Evolutionary conservation across 2,113 vertebrate species (phyloP), one percentile per base, ranked within the genome.

Genomic region (Seriola aureovittata): DNA sequence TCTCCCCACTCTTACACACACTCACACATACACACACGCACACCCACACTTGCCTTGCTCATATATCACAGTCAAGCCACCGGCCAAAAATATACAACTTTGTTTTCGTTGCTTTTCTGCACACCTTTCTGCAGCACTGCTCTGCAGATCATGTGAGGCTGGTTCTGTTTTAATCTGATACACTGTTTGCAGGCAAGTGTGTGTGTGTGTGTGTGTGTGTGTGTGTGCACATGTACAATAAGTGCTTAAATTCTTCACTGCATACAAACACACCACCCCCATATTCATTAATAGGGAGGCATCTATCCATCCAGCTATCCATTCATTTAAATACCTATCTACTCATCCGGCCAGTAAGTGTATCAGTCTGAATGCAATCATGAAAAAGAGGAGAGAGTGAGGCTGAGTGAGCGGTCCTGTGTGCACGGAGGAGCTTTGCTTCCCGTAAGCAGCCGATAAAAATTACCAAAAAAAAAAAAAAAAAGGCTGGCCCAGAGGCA

Each of bases 361-460:
- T 59, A 70, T 73, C 67, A 60, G 40, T 66, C 42, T 80, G 40
- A n/a, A 10, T 58, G 66, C 38, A 86, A 70, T 46, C 71, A 76
- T 21, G 40, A 64, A 79, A 59, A 67, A 67, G 36, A 73, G 58
- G 58, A 60, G 65, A 62, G 23, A 40, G 34, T 42, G 40, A 42
- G 66, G 64, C 21, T 13, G n/a, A 71, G 81, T 9, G 73, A 77
- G 36, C 32, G 14, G 52, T 65, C 42, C 75, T 63, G 75, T 73
- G 79, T 86, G 76, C 82, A 86, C 38, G 5, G 70, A 71, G 70
- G 71, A 81, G 60, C 75, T 87, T 71, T 73, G 80, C 74, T 93
- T 94, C 91, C 91, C 84, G 87, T 93, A 93, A 93, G 87, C 58
- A 81, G 77, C 50, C 55, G 82, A 89, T 89, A 86, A 90, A 88